These are phyloP conservation scores for Heliocidaris erythrogramma DNA, from an alignment of 35 echinoderm and acorn worm genomes.

Conservation along the genomic window DNA sequence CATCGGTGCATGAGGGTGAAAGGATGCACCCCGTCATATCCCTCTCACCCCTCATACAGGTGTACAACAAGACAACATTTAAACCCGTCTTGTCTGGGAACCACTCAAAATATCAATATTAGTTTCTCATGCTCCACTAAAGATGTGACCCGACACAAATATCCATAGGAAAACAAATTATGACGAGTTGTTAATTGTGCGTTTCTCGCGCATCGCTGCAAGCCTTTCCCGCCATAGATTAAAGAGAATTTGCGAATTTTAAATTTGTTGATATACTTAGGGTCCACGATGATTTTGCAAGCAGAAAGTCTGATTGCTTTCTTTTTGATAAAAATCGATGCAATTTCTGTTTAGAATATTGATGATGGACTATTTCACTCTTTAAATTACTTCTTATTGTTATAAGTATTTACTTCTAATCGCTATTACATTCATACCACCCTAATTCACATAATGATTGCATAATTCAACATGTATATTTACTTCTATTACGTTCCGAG, in stretches of 20 bases:
- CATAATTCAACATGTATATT: too few relatives aligned
- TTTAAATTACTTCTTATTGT: too few relatives aligned
- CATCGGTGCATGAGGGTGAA: constrained; percentile 3
- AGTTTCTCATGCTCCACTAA: background rate
- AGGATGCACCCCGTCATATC: constrained; percentile 8
- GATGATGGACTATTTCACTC: too few relatives aligned
- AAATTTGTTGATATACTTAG: too few relatives aligned
- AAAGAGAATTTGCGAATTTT: background rate
- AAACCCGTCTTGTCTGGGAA: background rate
- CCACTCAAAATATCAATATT: background rate
- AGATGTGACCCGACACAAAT: constrained; percentile 29
- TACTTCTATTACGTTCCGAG: too few relatives aligned
- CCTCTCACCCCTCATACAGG: background rate
- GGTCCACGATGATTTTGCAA: background rate
- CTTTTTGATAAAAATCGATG: too few relatives aligned
- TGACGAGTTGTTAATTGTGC: constrained; percentile 23
- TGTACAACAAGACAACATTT: background rate
- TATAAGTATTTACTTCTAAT: too few relatives aligned
- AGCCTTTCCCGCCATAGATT: background rate
- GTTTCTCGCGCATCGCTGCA: constrained; percentile 22
- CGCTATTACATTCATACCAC: too few relatives aligned
- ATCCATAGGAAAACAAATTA: constrained; percentile 32
- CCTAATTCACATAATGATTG: too few relatives aligned
- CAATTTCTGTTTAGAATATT: too few relatives aligned
- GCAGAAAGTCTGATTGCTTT: background rate